Base-by-base conservation (phyloP, 2,797 vertebrate genomes). In the Urocyon cinereoargenteus region DNA sequence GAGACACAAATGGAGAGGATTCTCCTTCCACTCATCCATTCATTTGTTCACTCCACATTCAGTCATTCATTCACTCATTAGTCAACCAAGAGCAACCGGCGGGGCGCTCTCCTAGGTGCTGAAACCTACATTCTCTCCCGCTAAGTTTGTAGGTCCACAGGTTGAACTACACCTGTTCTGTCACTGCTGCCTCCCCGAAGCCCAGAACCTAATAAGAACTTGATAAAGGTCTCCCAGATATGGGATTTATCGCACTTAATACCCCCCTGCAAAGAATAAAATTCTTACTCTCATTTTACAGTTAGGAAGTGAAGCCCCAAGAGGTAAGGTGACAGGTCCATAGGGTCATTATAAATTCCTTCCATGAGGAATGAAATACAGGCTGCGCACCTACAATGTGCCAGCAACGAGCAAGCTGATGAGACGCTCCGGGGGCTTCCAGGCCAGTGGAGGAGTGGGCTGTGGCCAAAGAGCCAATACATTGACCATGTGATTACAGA, bases 341-440 rank as follows among this genome's bases (percentile, higher is more conserved):
- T 5, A 15, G 3, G 45, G 34, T 24, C 28, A 3, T 11, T 45
- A 15, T 0, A 1, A 53, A 45, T 53, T n/a, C 26, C 68, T 64
- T 34, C n/a, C 8, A 16, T 22, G 26, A 55, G 12, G 77, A 79
- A 40, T 36, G 24, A 55, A 19, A 53, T 9, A 18, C 15, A 21
- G 5, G 0, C 0, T 18, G 62, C 12, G 36, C 21, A 16, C 3
- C 8, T 5, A 34, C 0, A 0, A 57, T 1, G 75, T 28, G 36
- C 66, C 18, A 31, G 11, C 14, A 31, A 18, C 12, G 5, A 36
- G 8, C 26, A 28, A 10, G 87, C 78, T 10, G 14, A 12, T 4
- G 0, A 36, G 19, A 22, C 55, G 7, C 13, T 31, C 45, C 0
- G 0, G 28, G 51, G 40, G 55, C 57, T 31, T 53, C n/a, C 28